Percentiles rank a stretch among this genome's conserved stretches.
Conservation (phyloP, 2,113 vertebrate species). For the Patagioenas fasciata region DNA sequence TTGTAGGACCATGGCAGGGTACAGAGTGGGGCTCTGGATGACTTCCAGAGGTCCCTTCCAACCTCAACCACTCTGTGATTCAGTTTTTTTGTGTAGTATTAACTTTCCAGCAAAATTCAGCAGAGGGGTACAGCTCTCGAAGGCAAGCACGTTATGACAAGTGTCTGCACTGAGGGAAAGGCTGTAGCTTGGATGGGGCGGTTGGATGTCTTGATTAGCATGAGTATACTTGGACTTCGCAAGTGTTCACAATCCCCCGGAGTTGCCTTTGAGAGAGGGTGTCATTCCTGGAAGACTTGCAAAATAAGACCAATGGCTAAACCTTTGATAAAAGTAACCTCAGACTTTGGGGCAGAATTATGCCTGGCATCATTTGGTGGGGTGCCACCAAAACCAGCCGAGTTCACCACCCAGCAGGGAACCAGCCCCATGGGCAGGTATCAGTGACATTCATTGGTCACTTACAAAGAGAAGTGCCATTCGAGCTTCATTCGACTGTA, state of each 20-base stretch:
- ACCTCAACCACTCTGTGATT: neutral
- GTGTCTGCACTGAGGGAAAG: neutral
- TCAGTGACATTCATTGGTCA: neutral
- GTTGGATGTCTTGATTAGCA: neutral
- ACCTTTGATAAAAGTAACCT: neutral
- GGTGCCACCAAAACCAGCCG: neutral
- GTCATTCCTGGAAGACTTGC: neutral
- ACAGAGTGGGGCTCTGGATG: neutral
- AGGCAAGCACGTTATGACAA: neutral
- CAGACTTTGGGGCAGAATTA: neutral
- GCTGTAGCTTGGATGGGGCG: neutral
- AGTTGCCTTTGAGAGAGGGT: neutral
- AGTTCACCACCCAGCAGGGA: neutral
- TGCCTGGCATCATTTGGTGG: neutral
- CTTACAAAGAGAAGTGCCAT: neutral
- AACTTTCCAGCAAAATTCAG: neutral
- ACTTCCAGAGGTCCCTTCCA: neutral
- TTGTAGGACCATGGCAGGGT: neutral
- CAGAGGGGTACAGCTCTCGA: neutral
- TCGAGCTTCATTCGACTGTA: neutral
- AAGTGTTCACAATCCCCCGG: neutral
- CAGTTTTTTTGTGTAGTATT: neutral
- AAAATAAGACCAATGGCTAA: neutral
- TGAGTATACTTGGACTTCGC: neutral
- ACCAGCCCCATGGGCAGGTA: neutral